Conservation (phyloP, 2,888 invertebrate genomes). For the Pollenia amentaria region DNA sequence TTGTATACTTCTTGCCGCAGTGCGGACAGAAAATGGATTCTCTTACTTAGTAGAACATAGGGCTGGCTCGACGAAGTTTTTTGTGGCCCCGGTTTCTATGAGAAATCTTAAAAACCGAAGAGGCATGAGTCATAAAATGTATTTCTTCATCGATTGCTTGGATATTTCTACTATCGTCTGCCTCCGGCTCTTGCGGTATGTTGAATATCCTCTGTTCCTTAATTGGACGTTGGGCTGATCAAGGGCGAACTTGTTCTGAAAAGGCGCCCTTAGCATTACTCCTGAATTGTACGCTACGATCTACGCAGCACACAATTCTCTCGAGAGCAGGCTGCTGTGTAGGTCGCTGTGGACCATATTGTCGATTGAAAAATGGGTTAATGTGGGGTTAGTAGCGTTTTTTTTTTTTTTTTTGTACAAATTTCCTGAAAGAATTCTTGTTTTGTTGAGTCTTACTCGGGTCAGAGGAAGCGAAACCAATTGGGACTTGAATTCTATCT, state of each 20-base stretch:
- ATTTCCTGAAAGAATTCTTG: conserved; percentile 7
- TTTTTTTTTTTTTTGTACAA: not conserved
- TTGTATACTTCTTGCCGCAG: conserved; percentile 19
- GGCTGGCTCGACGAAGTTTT: conserved; percentile 7
- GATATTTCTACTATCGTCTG: not conserved
- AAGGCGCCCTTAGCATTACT: not conserved
- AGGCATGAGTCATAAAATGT: conserved; percentile 12
- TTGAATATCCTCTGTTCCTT: not conserved
- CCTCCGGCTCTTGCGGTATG: not conserved
- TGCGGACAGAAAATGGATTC: conserved; percentile 16
- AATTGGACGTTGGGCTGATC: too few relatives aligned
- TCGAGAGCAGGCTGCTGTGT: conserved; percentile 8
- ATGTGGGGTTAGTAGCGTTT: conserved; percentile 6
- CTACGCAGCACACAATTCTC: conserved; percentile 2
- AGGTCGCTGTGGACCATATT: conserved; percentile 1
- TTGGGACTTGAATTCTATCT: conserved; percentile 28
- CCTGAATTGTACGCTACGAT: conserved; percentile 7
- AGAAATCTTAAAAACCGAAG: conserved; percentile 44
- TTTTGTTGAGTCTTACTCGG: not conserved
- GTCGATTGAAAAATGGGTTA: conserved; percentile 3
- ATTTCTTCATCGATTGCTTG: conserved; percentile 8
- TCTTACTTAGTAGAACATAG: conserved; percentile 23
- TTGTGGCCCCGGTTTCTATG: conserved; percentile 39
- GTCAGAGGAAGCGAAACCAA: not conserved
- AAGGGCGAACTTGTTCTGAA: too few relatives aligned